A percentile compares a stretch with the other conserved stretches of the same genome.
Evolutionary conservation across 2,888 invertebrate species (phyloP).

Genomic region (Sarcophaga caerulescens): DNA sequence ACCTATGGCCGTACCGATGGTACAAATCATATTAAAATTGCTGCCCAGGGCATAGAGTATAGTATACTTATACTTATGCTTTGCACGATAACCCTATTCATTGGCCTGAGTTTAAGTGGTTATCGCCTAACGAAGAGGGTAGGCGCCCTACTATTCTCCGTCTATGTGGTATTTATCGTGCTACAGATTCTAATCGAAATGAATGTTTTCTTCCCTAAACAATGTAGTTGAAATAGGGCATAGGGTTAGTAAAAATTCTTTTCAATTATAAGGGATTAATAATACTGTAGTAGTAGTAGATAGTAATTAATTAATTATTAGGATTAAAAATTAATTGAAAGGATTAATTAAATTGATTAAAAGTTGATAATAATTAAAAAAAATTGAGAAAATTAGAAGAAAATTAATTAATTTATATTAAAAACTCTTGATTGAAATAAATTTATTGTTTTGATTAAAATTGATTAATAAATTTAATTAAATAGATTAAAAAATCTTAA

Average conservation of each 20-base stretch:
- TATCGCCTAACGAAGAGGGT: slow-evolving; percentile 87
- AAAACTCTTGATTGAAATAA: too few relatives aligned
- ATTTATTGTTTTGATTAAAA: too few relatives aligned
- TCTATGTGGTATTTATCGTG: slow-evolving; percentile 88
- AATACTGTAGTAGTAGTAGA: too few relatives aligned
- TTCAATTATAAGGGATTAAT: too few relatives aligned
- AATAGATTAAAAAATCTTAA: too few relatives aligned
- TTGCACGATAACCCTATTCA: slow-evolving; percentile 87
- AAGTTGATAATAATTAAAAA: too few relatives aligned
- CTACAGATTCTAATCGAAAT: slow-evolving; percentile 90
- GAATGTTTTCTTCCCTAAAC: slow-evolving; percentile 84
- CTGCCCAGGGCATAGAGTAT: slow-evolving; percentile 91
- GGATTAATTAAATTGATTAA: too few relatives aligned
- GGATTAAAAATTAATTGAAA: too few relatives aligned
- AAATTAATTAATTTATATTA: too few relatives aligned
- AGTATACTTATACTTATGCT: slow-evolving; percentile 89
- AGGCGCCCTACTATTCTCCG: slow-evolving; percentile 85
- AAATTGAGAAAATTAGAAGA: too few relatives aligned
- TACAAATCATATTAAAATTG: slow-evolving; percentile 81
- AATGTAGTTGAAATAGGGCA: slow-evolving; percentile 51
- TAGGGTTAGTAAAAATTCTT: background rate
- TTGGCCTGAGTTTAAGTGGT: slow-evolving; percentile 86
- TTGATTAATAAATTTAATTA: too few relatives aligned
- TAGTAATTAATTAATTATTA: too few relatives aligned
- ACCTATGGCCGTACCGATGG: slow-evolving; percentile 80